Evolutionary conservation across 2,797 vertebrate genomes (phyloP).

Genomic region (Silurus aristotelis): DNA sequence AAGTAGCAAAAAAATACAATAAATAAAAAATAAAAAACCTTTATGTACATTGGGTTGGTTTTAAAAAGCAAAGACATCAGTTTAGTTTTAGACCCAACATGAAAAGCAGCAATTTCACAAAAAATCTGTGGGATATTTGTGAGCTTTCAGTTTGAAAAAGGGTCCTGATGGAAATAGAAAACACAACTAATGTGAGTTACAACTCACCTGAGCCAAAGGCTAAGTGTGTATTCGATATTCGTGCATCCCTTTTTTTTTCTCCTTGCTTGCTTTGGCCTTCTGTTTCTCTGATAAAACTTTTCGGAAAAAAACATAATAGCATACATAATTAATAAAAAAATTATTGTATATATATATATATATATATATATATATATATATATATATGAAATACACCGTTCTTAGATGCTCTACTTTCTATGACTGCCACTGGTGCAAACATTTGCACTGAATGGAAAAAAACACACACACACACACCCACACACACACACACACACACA

Average conservation of each 20-base stretch:
- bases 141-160: slow-evolving; percentile 2
- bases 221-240: neutral
- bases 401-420: neutral
- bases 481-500: neutral
- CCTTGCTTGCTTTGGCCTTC: neutral
- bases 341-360: neutral
- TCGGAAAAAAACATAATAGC: neutral
- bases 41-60: neutral
- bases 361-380: neutral
- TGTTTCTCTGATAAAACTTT: neutral
- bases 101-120: neutral
- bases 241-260: neutral
- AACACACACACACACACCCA: neutral
- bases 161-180: slow-evolving; percentile 3
- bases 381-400: no score
- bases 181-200: neutral
- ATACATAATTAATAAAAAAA: no score
- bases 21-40: neutral
- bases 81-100: neutral
- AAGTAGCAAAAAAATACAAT: neutral
- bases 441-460: neutral
- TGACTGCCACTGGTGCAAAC: neutral
- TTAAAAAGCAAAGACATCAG: slow-evolving; percentile 10
- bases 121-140: neutral
- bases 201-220: neutral